Evolutionary conservation across 23 tunicate genomes (phyloP).

Genomic region (Oikopleura albicans): DNA sequence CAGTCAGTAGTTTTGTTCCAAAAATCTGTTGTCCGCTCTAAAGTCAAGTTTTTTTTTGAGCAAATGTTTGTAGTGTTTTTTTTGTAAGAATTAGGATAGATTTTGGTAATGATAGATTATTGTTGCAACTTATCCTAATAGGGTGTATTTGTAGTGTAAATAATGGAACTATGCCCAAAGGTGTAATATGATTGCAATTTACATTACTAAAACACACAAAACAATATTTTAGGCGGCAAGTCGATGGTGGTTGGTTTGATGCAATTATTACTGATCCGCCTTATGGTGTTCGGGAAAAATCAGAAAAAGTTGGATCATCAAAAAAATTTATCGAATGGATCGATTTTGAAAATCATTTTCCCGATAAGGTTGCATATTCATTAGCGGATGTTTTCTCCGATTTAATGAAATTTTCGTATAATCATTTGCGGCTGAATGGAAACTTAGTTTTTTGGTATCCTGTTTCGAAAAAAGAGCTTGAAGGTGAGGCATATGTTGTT

Average conservation of each 20-base stretch:
- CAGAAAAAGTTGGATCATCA: slow-evolving; percentile 43
- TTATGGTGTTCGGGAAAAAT: slow-evolving; percentile 78
- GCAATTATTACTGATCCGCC: slow-evolving; percentile 98
- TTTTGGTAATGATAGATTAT: too few relatives aligned
- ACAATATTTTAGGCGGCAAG: slow-evolving; percentile 19
- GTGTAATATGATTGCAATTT: too few relatives aligned
- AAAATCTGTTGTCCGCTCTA: too few relatives aligned
- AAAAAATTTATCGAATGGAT: slow-evolving; percentile 25
- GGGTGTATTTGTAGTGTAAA: too few relatives aligned
- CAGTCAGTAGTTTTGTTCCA: too few relatives aligned
- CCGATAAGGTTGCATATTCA: slow-evolving; percentile 66
- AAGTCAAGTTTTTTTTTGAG: too few relatives aligned
- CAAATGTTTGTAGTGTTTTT: too few relatives aligned
- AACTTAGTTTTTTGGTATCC: slow-evolving; percentile 81
- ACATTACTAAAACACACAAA: too few relatives aligned
- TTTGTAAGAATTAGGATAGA: too few relatives aligned
- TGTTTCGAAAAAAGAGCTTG: slow-evolving; percentile 26
- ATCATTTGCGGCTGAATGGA: slow-evolving; percentile 38
- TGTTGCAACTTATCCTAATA: too few relatives aligned
- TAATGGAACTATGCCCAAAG: too few relatives aligned
- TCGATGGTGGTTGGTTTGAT: slow-evolving; percentile 35
- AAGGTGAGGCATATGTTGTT: neutral
- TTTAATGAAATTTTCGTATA: slow-evolving; percentile 42
- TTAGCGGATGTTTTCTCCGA: slow-evolving; percentile 68
- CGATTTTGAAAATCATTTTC: slow-evolving; percentile 31